Conservation (phyloP, 2,113 vertebrate genomes). For the Poeciliopsis retropinna region DNA sequence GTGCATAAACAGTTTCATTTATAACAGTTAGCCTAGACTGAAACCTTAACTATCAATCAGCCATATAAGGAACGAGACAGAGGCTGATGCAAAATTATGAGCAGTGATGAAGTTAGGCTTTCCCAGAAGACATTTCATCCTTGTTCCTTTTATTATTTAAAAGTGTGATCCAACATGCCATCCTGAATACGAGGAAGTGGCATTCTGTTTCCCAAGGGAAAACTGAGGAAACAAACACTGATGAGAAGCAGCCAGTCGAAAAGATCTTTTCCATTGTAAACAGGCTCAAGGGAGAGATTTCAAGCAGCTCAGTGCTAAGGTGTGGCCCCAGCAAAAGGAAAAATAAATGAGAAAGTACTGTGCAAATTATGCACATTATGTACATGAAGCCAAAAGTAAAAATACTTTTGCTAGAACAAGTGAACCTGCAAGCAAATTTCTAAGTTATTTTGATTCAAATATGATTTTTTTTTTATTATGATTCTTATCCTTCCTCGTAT, state of each 20-base stretch:
- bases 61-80: constrained; percentile 28
- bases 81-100: constrained; percentile 24
- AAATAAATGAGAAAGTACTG: not conserved
- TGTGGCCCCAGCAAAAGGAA: constrained; percentile 18
- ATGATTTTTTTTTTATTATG: too few species aligned
- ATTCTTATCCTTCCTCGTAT: too few species aligned
- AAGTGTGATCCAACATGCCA: constrained; percentile 43
- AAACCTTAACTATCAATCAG: not conserved
- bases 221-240: constrained; percentile 59
- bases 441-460: too few species aligned
- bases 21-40: not conserved
- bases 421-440: too few species aligned
- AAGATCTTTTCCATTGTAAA: constrained; percentile 32
- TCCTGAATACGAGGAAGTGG: constrained; percentile 78
- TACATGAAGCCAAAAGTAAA: too few species aligned
- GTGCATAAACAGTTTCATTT: not conserved
- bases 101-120: constrained; percentile 43
- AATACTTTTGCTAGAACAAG: not conserved
- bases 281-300: constrained; percentile 44
- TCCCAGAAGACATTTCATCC: constrained; percentile 47
- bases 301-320: constrained; percentile 15
- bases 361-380: not conserved
- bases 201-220: constrained; percentile 57
- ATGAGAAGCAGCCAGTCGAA: constrained; percentile 49
- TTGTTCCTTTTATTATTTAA: constrained; percentile 66